Evolutionary conservation across 2,797 vertebrate genomes (phyloP).

Genomic region (Odontamblyopus lacepedii): DNA sequence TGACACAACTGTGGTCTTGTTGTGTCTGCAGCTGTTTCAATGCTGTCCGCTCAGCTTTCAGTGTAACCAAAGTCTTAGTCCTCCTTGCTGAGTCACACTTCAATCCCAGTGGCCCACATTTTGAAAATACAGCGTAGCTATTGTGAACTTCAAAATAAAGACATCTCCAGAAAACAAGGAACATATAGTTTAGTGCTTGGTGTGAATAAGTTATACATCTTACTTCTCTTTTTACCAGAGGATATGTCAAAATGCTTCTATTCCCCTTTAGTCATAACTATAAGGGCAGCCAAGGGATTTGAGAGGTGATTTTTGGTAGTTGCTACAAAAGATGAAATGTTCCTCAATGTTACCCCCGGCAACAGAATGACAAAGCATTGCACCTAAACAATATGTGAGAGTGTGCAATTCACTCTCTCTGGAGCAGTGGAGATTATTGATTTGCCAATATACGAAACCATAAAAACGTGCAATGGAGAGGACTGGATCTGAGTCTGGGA

Average conservation of each 20-base stretch:
- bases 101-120: neutral
- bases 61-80: neutral
- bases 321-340: conserved; percentile 33
- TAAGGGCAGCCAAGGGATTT: conserved; percentile 15
- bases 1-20: conserved; percentile 15
- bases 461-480: conserved; percentile 19
- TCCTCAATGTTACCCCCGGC: conserved; percentile 25
- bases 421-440: conserved; percentile 34
- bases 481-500: conserved; percentile 17
- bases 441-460: conserved; percentile 35
- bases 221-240: conserved; percentile 24
- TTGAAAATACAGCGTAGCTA: conserved; percentile 5
- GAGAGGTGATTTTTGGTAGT: conserved; percentile 23
- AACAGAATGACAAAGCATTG: conserved; percentile 25
- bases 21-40: conserved; percentile 10
- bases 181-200: conserved; percentile 25
- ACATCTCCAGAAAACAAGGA: conserved; percentile 21
- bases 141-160: conserved; percentile 15
- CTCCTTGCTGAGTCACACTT: neutral
- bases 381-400: conserved; percentile 39
- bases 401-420: conserved; percentile 29
- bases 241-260: conserved; percentile 38
- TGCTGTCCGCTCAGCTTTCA: conserved; percentile 17
- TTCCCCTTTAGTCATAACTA: conserved; percentile 36
- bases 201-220: conserved; percentile 25